Conservation (phyloP, 2,888 invertebrate genomes). For the Adelognathus sp. region DNA sequence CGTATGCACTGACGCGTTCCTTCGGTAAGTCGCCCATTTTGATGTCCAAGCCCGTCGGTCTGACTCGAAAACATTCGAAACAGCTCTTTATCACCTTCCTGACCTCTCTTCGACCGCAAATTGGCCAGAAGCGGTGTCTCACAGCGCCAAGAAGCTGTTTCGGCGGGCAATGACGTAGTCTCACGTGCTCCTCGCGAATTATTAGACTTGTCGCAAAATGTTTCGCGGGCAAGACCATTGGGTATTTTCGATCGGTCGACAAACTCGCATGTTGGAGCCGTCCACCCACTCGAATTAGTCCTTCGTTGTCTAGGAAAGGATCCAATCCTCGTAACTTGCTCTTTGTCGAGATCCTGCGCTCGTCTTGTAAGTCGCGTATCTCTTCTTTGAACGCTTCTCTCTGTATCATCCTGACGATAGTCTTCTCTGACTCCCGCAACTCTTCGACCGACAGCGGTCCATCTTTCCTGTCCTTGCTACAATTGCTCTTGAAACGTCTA, state of each 20-base stretch:
- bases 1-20: neutral
- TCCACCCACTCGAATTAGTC: conserved; percentile 55
- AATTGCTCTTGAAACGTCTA: conserved; percentile 15
- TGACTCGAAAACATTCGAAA: conserved; percentile 36
- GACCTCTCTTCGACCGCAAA: conserved; percentile 56
- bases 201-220: conserved; percentile 27
- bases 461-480: neutral
- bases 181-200: conserved; percentile 55
- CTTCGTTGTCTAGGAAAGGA: conserved; percentile 47
- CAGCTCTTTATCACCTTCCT: conserved; percentile 25
- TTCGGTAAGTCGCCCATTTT: conserved; percentile 40
- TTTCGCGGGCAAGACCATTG: conserved; percentile 13
- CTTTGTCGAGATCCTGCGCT: neutral
- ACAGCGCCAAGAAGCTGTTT: conserved; percentile 55
- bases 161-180: conserved; percentile 56
- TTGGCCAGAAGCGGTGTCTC: conserved; percentile 68
- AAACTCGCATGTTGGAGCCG: conserved; percentile 44
- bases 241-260: conserved; percentile 34
- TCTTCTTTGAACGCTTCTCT: conserved; percentile 29
- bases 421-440: conserved; percentile 28
- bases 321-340: conserved; percentile 37
- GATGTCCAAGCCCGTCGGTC: neutral
- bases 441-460: conserved; percentile 41
- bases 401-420: conserved; percentile 44
- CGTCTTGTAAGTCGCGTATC: conserved; percentile 6